Evolutionary conservation across 2,888 invertebrate genomes (phyloP).

Genomic region (Scaptomyza cyrtandrae): DNA sequence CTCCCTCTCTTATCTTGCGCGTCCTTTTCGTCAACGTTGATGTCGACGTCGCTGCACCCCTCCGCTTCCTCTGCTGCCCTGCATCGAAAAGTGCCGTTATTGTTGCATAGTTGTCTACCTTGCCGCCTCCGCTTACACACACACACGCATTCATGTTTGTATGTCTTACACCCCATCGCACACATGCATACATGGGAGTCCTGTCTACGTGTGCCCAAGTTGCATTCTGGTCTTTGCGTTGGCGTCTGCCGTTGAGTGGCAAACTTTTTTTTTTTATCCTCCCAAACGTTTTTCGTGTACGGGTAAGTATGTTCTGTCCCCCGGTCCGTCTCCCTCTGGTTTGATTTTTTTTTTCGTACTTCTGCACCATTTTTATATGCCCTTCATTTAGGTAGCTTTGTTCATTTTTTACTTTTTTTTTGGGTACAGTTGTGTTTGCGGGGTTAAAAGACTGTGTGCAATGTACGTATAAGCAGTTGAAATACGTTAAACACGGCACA

Average conservation of each 20-base stretch:
- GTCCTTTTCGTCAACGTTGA: conserved; percentile 74
- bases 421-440: conserved; percentile 72
- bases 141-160: conserved; percentile 28
- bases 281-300: conserved; percentile 26
- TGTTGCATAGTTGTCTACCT: conserved; percentile 76
- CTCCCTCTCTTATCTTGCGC: conserved; percentile 46
- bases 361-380: conserved; percentile 67
- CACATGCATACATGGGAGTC: conserved; percentile 10
- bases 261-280: conserved; percentile 55
- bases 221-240: conserved; percentile 48
- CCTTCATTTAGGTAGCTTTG: conserved; percentile 74
- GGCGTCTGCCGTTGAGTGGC: conserved; percentile 76
- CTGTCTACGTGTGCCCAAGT: conserved; percentile 60
- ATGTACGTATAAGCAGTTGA: conserved; percentile 44
- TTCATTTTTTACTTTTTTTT: conserved; percentile 57
- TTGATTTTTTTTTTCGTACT: conserved; percentile 28
- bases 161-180: conserved; percentile 5
- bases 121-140: conserved; percentile 20
- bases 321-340: neutral
- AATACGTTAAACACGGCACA: conserved; percentile 30
- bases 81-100: conserved; percentile 80
- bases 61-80: conserved; percentile 35
- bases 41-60: conserved; percentile 7
- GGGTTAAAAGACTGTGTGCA: conserved; percentile 64
- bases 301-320: conserved; percentile 50